phyloP scores from a whole-genome alignment of 2,113 vertebrate species.

The Mormyrus iriodes region DNA sequence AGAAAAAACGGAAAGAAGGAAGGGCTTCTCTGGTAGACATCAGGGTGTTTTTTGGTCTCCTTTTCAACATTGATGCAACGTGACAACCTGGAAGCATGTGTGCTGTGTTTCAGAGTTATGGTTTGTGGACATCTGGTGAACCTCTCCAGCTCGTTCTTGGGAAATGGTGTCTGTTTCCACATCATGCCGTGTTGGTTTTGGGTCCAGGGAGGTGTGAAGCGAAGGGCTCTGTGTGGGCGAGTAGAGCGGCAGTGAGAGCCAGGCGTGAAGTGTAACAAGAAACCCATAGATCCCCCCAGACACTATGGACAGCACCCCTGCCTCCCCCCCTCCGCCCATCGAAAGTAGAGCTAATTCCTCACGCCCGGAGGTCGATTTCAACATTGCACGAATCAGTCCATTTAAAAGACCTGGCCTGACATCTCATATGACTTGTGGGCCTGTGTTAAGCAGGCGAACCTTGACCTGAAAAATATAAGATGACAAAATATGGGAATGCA shows the following conservation, averaged over 20 bases:
- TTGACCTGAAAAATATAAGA: not conserved
- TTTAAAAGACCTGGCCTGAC: not conserved
- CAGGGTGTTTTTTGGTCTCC: slow-evolving; percentile 72
- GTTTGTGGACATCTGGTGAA: slow-evolving; percentile 42
- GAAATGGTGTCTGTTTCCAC: slow-evolving; percentile 42
- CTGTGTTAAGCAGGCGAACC: not conserved
- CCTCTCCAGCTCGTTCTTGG: slow-evolving; percentile 42
- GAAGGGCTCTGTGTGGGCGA: slow-evolving; percentile 31
- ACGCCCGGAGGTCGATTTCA: slow-evolving; percentile 24
- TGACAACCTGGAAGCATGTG: slow-evolving; percentile 43
- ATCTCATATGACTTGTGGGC: not conserved
- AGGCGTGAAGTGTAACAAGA: slow-evolving; percentile 30
- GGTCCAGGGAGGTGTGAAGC: slow-evolving; percentile 42
- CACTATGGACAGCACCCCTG: slow-evolving; percentile 8
- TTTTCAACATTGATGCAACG: slow-evolving; percentile 46
- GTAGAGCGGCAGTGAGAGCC: slow-evolving; percentile 28
- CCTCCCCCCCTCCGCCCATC: not conserved
- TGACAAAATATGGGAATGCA: not conserved
- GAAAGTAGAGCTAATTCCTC: slow-evolving; percentile 17
- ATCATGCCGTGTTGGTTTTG: slow-evolving; percentile 42
- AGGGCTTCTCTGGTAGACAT: slow-evolving; percentile 79
- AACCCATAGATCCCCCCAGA: not conserved
- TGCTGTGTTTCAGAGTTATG: slow-evolving; percentile 39
- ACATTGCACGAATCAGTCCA: slow-evolving; percentile 27
- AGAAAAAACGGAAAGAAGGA: slow-evolving; percentile 9